Conservation (phyloP, 2,888 invertebrate genomes). For the Synergus gifuensis region DNA sequence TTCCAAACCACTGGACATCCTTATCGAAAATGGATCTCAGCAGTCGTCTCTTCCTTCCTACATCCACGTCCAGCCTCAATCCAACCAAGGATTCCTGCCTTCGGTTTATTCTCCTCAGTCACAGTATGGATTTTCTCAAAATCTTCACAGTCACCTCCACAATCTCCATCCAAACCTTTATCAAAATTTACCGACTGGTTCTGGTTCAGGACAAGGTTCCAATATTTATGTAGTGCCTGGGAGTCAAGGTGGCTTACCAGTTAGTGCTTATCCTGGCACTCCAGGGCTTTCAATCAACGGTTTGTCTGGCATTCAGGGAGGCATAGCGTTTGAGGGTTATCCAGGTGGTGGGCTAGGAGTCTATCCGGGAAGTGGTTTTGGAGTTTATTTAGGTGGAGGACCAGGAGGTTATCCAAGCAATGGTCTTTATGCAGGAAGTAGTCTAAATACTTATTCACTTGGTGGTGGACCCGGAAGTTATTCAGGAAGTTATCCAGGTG, state of each 20-base stretch:
- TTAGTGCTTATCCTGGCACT: background rate
- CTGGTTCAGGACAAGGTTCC: background rate
- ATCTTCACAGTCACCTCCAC: background rate
- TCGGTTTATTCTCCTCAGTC: background rate
- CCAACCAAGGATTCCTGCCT: background rate
- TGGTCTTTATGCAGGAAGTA: background rate
- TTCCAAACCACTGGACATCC: background rate
- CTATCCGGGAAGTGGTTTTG: background rate
- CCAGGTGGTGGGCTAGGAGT: too few species aligned
- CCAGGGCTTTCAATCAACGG: background rate
- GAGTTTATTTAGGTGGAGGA: background rate
- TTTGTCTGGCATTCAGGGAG: background rate
- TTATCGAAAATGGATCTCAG: background rate
- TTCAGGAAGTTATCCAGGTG: background rate
- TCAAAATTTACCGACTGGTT: background rate
- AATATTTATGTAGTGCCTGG: background rate
- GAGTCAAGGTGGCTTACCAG: background rate
- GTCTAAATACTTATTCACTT: background rate
- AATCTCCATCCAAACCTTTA: background rate
- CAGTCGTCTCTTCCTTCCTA: background rate
- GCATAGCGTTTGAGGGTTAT: background rate
- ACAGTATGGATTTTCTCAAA: background rate
- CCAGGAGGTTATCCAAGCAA: background rate
- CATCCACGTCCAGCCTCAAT: background rate
- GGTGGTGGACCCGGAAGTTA: background rate